Base-by-base conservation (phyloP, 2,113 vertebrate species). In the Austrofundulus limnaeus region DNA sequence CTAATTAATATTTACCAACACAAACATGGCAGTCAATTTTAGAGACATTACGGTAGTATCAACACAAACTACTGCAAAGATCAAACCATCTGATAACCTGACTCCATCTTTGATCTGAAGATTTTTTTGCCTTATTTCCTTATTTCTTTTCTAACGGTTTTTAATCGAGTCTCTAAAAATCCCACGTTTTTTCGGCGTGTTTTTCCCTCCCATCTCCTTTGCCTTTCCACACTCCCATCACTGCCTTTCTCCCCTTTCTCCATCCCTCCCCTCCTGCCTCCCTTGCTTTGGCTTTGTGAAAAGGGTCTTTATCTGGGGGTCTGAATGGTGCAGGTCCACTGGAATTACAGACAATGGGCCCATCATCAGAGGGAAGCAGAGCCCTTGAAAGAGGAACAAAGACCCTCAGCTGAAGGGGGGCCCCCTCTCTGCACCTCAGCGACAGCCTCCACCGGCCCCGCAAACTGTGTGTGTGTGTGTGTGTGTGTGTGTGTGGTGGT, bases 281-380 rank as follows among this genome's bases (percentile, higher is more conserved):
- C 78, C 54, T 65, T 61, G 61, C 70, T 58, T 77, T 52, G 64
- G 57, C 41, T 72, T 53, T 52, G 75, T 90, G 86, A 90, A 90
- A 88, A 75, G 88, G 67, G 55, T 70, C 88, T 89, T 90, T 89
- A 89, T 90, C 81, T 71, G 70, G 47, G 11, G 54, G 58, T 48
- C 76, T 88, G 88, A 90, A 89, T 88, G 86, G 79, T 80, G 73
- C 82, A 81, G 82, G 84, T 88, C 86, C 75, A 70, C 76, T 79
- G 85, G 85, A 88, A 63, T 73, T 71, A 13, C 16, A 63, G 73
- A 90, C 85, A 90, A 90, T 88, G 77, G 85, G 77, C 57, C 81
- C 85, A 87, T 90, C 87, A 88, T 88, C 86, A 86, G 86, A 89
- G 81, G 77, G 76, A 85, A 82, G 86, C 86, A 79, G 84, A 87